Evolutionary conservation across 1,140 invertebrate genomes (phyloP).

Genomic region (Drosophila prosaltans): DNA sequence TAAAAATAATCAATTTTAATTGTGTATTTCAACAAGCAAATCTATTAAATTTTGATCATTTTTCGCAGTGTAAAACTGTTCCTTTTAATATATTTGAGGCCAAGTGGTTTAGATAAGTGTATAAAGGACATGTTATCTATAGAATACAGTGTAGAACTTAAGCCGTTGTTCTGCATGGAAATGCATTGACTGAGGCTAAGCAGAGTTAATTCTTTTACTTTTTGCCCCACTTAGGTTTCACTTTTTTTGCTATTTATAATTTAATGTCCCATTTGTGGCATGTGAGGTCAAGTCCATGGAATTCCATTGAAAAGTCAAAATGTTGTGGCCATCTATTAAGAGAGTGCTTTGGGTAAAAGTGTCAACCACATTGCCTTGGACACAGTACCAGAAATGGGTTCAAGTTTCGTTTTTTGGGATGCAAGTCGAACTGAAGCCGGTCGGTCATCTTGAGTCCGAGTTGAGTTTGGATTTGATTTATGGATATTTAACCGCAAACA

Average conservation of each 20-base stretch:
- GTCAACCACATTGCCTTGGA: conserved; percentile 75
- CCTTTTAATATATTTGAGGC: background rate
- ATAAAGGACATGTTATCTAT: background rate
- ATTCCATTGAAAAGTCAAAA: conserved; percentile 62
- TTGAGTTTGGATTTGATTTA: conserved; percentile 73
- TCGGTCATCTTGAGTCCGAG: conserved; percentile 66
- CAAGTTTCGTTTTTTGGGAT: conserved; percentile 6
- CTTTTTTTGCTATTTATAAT: conserved; percentile 57
- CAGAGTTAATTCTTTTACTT: conserved; percentile 1
- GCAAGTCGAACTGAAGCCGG: conserved; percentile 23
- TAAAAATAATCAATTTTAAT: too few relatives aligned
- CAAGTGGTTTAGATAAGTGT: background rate
- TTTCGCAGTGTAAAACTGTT: background rate
- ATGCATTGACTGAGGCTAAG: background rate
- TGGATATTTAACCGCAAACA: conserved; percentile 78
- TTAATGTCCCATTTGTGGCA: conserved; percentile 73
- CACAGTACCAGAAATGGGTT: conserved; percentile 22
- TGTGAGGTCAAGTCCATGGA: conserved; percentile 71
- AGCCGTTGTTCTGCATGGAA: background rate
- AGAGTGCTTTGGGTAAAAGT: conserved; percentile 55
- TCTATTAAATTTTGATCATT: background rate
- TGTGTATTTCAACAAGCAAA: too few relatives aligned
- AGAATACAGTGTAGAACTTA: background rate
- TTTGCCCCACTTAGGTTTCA: conserved; percentile 56
- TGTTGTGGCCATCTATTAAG: conserved; percentile 68